A percentile compares a stretch with the other conserved stretches of the same genome.
phyloP scores from a whole-genome alignment of 2,888 invertebrate species.

The Gasteruption jaculator region DNA sequence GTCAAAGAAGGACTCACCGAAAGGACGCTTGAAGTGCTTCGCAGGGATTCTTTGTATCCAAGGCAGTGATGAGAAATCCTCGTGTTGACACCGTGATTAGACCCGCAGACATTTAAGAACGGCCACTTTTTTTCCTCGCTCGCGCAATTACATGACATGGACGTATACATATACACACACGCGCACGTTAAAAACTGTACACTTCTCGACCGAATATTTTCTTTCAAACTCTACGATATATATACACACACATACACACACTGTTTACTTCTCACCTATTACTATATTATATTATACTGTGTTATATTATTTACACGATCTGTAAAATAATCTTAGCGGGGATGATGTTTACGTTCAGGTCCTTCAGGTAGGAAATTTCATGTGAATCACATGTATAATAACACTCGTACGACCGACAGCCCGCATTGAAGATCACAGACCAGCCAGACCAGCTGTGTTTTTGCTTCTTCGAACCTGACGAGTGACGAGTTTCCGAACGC shows the following conservation, averaged over 20 bases:
- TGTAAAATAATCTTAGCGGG: too few relatives aligned
- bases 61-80: conserved; percentile 32
- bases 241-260: too few relatives aligned
- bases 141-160: too few relatives aligned
- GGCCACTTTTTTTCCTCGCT: background rate
- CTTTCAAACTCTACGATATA: too few relatives aligned
- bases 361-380: conserved; percentile 27
- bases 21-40: conserved; percentile 28
- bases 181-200: conserved; percentile 19
- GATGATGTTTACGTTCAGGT: too few relatives aligned
- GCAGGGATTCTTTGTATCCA: conserved; percentile 35
- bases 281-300: too few relatives aligned
- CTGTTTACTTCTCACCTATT: too few relatives aligned
- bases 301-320: too few relatives aligned
- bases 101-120: conserved; percentile 21
- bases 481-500: conserved; percentile 30
- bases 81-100: conserved; percentile 32
- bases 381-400: conserved; percentile 33
- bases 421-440: conserved; percentile 38
- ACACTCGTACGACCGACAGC: conserved; percentile 36
- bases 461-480: conserved; percentile 35
- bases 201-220: conserved; percentile 27
- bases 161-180: too few relatives aligned
- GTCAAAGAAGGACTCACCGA: conserved; percentile 32
- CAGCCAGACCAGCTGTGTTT: conserved; percentile 40